Conservation (phyloP, 2,797 vertebrate species). For the Sardinella longiceps region DNA sequence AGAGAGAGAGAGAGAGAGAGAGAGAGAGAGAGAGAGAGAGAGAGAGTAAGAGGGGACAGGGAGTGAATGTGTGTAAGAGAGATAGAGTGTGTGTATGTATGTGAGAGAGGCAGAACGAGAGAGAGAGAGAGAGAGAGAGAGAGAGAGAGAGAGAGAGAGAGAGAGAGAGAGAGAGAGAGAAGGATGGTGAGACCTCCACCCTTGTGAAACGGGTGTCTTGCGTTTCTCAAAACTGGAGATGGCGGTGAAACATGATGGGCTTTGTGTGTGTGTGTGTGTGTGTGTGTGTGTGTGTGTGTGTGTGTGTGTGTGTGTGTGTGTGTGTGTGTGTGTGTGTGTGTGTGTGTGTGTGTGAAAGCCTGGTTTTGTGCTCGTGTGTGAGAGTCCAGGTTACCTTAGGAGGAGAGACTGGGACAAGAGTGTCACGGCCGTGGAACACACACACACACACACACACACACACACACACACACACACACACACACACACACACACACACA, state of each 20-base stretch:
- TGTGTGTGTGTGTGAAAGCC: background rate
- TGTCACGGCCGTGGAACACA: conserved; percentile 25
- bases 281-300: background rate
- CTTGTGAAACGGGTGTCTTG: conserved; percentile 10
- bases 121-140: background rate
- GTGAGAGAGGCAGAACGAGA: background rate
- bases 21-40: background rate
- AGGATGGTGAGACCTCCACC: background rate
- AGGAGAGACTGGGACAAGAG: background rate
- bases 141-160: background rate
- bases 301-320: background rate
- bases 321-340: conserved; percentile 12
- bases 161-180: background rate
- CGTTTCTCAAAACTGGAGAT: conserved; percentile 22
- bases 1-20: background rate
- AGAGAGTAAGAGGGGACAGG: no score
- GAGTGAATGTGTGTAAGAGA: background rate
- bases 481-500: conserved; percentile 28
- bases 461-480: conserved; percentile 7
- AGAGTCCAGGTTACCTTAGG: conserved; percentile 10
- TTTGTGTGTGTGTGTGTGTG: background rate
- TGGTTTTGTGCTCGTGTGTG: conserved; percentile 18
- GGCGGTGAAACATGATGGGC: conserved; percentile 1
- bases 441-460: conserved; percentile 37
- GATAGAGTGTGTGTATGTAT: background rate